phyloP scores from a whole-genome alignment of 2,113 vertebrate species.

The Petroica traversi region DNA sequence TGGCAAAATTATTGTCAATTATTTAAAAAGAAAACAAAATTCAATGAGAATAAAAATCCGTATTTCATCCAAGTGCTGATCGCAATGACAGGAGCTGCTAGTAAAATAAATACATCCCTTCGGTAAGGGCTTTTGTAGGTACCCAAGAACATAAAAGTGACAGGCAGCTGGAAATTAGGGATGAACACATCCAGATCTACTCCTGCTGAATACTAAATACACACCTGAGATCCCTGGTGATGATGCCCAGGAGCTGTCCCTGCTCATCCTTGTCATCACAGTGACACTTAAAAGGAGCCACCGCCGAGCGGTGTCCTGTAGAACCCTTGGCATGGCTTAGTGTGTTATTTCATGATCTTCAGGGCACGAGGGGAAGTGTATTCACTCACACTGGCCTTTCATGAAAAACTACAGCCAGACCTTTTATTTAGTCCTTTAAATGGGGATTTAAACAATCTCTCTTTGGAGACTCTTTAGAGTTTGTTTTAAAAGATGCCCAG shows the following conservation, averaged over 20 bases:
- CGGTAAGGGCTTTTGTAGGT: neutral
- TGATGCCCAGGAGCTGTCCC: neutral
- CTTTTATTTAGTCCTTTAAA: neutral
- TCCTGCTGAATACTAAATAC: neutral
- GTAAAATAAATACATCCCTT: neutral
- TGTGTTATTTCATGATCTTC: neutral
- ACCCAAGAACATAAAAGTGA: neutral
- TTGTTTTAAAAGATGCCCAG: neutral
- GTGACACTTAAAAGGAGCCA: neutral
- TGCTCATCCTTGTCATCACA: neutral
- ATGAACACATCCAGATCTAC: neutral
- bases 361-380: neutral
- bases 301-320: neutral
- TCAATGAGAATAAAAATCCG: neutral
- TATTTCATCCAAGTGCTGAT: neutral
- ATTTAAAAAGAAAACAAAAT: slow-evolving; percentile 6
- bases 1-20: neutral
- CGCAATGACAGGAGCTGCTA: neutral
- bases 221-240: neutral
- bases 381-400: neutral
- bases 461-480: neutral
- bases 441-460: neutral
- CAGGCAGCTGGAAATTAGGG: neutral
- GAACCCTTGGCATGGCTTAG: neutral
- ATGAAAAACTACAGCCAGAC: neutral